phyloP scores from a whole-genome alignment of 2,797 vertebrate genomes.

The Sebastes cheni region DNA sequence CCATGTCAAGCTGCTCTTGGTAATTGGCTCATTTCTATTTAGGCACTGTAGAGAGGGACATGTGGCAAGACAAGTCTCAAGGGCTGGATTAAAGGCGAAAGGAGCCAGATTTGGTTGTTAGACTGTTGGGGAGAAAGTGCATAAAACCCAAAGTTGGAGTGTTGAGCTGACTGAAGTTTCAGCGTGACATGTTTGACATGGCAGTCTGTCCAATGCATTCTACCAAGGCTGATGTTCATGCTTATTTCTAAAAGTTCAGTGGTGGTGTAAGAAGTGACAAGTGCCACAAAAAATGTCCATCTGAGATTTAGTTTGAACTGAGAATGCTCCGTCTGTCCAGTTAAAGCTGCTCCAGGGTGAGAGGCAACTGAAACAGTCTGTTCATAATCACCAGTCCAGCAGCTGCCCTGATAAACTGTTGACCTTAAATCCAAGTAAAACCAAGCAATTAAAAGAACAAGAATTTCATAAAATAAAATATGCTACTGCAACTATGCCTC shows the following conservation, averaged over 20 bases:
- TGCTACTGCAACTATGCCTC: too few species aligned
- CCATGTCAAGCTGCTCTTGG: constrained; percentile 50
- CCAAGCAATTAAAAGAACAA: neutral
- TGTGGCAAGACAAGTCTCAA: constrained; percentile 36
- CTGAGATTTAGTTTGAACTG: neutral
- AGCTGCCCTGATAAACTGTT: neutral
- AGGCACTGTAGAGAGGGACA: constrained; percentile 22
- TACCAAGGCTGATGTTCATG: neutral
- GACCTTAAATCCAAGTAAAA: neutral
- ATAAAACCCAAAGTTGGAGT: constrained; percentile 10
- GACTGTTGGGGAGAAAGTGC: neutral
- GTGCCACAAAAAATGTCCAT: neutral
- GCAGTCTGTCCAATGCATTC: neutral
- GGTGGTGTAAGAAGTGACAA: neutral
- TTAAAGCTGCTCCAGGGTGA: neutral
- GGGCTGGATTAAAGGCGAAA: constrained; percentile 34
- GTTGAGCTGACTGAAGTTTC: constrained; percentile 1
- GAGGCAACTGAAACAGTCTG: neutral
- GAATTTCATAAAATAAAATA: neutral
- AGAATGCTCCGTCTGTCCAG: neutral
- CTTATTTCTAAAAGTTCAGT: neutral
- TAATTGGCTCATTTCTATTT: constrained; percentile 65
- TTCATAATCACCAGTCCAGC: neutral
- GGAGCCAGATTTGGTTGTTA: constrained; percentile 26
- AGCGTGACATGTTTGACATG: constrained; percentile 23